A percentile compares a stretch with the other conserved stretches of the same genome.
phyloP scores from a whole-genome alignment of 2,797 vertebrate genomes.

The Malacoraja senta region DNA sequence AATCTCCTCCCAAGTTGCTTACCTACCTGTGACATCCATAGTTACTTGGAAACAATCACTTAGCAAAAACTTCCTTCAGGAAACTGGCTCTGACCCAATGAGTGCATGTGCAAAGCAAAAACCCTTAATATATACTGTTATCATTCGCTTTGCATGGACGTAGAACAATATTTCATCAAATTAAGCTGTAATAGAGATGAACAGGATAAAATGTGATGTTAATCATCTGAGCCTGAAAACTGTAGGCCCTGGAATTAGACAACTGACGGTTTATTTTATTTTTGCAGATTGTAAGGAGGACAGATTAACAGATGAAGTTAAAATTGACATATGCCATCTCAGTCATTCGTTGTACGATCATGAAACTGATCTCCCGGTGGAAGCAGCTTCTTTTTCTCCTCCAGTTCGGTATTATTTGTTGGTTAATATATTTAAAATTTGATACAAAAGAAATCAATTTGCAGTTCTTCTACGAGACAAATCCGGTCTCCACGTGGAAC shows the following conservation, averaged over 20 bases:
- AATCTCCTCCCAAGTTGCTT: no score
- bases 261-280: background rate
- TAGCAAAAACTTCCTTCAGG: no score
- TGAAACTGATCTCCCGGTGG: background rate
- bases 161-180: background rate
- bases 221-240: background rate
- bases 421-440: background rate
- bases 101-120: no score
- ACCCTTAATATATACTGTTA: no score
- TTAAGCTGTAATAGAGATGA: background rate
- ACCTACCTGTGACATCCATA: no score
- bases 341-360: background rate
- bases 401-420: background rate
- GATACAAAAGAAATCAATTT: conserved; percentile 42
- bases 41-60: no score
- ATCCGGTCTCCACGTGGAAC: conserved; percentile 48
- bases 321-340: background rate
- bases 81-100: no score
- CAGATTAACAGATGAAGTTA: background rate
- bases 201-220: background rate
- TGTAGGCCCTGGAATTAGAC: background rate
- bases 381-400: background rate
- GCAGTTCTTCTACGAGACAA: conserved; percentile 53
- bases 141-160: background rate
- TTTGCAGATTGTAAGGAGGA: background rate